A percentile compares a stretch with the other conserved stretches of the same genome.
Evolutionary conservation across 1,140 invertebrate species (phyloP).

Genomic region (Drosophila setifemur): DNA sequence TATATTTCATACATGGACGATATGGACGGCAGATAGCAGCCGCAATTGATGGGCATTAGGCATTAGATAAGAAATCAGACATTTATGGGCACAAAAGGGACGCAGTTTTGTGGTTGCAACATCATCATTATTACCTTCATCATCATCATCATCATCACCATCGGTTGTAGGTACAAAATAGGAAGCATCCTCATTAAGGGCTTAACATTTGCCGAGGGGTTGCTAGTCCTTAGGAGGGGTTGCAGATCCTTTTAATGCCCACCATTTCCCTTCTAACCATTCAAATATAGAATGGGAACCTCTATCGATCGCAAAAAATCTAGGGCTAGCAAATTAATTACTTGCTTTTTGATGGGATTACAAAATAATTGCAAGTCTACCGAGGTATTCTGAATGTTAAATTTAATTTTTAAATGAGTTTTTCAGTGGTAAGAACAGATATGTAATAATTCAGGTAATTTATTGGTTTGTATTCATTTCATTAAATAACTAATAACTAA

Average conservation of each 20-base stretch:
- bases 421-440: too few relatives aligned
- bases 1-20: slow-evolving; percentile 22
- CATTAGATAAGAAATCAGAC: slow-evolving; percentile 79
- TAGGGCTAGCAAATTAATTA: too few relatives aligned
- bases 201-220: slow-evolving; percentile 22
- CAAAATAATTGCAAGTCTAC: too few relatives aligned
- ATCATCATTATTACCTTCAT: slow-evolving; percentile 13
- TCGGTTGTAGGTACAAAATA: not conserved
- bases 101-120: slow-evolving; percentile 28
- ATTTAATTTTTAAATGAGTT: too few relatives aligned
- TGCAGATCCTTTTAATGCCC: not conserved
- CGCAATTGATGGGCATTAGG: slow-evolving; percentile 79
- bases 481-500: too few relatives aligned
- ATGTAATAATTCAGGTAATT: too few relatives aligned
- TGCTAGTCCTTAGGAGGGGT: not conserved
- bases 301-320: too few relatives aligned
- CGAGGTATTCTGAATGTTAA: too few relatives aligned
- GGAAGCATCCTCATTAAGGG: slow-evolving; percentile 42
- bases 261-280: too few relatives aligned
- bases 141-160: slow-evolving; percentile 3
- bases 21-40: slow-evolving; percentile 59
- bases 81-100: slow-evolving; percentile 56
- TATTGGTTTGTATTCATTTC: too few relatives aligned
- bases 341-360: too few relatives aligned
- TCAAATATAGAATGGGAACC: too few relatives aligned